These are phyloP conservation scores for Dunckerocampus dactyliophorus DNA, from an alignment of 2,113 vertebrate species.

Conservation along the genomic window DNA sequence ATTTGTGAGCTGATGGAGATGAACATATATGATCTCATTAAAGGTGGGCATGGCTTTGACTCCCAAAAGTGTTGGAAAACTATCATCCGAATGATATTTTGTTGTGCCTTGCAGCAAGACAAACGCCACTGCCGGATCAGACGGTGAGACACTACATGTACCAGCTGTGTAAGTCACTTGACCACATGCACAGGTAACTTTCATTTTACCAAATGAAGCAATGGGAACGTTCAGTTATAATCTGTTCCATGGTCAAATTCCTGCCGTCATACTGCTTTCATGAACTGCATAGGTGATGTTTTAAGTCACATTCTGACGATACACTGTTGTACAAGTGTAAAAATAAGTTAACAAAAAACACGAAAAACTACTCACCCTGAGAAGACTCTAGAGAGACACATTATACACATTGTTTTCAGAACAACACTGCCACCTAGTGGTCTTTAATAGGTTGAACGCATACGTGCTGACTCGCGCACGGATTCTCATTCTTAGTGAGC, in stretches of 20 bases:
- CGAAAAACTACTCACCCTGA: too few relatives aligned
- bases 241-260: background rate
- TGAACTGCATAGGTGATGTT: too few relatives aligned
- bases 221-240: background rate
- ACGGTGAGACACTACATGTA: conserved; percentile 78
- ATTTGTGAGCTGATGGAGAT: conserved; percentile 91
- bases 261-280: too few relatives aligned
- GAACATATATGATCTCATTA: conserved; percentile 89
- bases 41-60: conserved; percentile 61
- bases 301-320: too few relatives aligned
- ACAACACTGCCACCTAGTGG: too few relatives aligned
- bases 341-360: too few relatives aligned
- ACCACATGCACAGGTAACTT: conserved; percentile 81
- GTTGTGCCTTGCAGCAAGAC: conserved; percentile 68
- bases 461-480: too few relatives aligned
- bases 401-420: too few relatives aligned
- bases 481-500: too few relatives aligned
- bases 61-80: background rate
- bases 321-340: too few relatives aligned
- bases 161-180: conserved; percentile 81
- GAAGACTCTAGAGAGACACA: too few relatives aligned
- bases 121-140: conserved; percentile 74
- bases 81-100: background rate
- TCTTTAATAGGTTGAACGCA: too few relatives aligned
- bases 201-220: background rate